A percentile compares a stretch with the other conserved stretches of the same genome.
These are phyloP conservation scores for Omphaloscelis lunosa DNA, from an alignment of 2,888 invertebrate species.

Conservation along the genomic window DNA sequence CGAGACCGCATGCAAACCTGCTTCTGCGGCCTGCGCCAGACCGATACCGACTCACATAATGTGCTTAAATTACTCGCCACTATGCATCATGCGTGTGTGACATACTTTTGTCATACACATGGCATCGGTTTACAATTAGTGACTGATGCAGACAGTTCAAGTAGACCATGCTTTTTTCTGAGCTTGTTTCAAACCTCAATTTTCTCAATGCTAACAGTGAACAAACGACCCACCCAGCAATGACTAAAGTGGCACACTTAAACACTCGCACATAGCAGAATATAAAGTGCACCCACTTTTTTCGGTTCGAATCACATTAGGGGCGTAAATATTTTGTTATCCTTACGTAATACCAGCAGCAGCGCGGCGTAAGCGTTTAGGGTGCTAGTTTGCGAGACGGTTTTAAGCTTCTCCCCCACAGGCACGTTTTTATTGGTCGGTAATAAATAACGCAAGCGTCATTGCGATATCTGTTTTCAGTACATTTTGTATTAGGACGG, in stretches of 20 bases:
- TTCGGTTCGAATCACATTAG: neutral
- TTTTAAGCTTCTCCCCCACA: neutral
- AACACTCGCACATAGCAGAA: neutral
- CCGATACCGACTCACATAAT: neutral
- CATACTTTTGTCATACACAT: neutral
- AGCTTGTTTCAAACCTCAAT: slow-evolving; percentile 3
- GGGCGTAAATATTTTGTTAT: neutral
- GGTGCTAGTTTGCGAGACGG: neutral
- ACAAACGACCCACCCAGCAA: neutral
- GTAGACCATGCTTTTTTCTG: neutral
- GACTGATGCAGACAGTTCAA: neutral
- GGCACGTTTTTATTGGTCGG: too few species aligned
- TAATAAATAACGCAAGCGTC: too few species aligned
- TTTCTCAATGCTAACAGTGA: neutral
- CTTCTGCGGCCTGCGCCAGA: too few species aligned
- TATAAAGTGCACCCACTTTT: neutral
- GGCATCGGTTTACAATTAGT: neutral
- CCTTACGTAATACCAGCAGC: neutral
- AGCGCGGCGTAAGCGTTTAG: neutral
- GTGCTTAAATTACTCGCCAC: slow-evolving; percentile 12
- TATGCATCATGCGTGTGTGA: neutral
- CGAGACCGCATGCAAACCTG: neutral
- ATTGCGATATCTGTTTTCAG: too few species aligned
- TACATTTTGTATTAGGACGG: too few species aligned
- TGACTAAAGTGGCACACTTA: neutral